Conservation (phyloP, 1,140 invertebrate genomes). For the Drosophila insularis region DNA sequence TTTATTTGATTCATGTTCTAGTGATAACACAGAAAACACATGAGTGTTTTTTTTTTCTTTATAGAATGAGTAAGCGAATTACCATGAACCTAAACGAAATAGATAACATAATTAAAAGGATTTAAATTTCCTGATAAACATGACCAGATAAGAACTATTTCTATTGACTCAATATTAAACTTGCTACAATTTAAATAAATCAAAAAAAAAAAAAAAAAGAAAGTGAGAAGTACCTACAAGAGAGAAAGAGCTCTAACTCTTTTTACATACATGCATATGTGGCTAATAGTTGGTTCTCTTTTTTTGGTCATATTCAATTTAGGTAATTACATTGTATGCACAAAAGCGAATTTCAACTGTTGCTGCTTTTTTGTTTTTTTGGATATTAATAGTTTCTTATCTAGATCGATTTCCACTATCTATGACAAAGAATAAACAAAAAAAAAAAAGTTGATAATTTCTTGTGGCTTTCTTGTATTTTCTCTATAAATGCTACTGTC, state of each 20-base stretch:
- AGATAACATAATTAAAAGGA: constrained; percentile 17
- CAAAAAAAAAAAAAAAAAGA: neutral
- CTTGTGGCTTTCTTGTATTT: neutral
- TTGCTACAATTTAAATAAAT: neutral
- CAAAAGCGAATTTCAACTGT: neutral
- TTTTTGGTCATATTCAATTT: too few species aligned
- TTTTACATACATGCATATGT: too few species aligned
- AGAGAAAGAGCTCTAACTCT: neutral
- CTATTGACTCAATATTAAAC: neutral
- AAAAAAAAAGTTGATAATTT: neutral
- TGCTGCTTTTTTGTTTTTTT: neutral
- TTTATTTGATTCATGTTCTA: neutral
- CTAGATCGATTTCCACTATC: constrained; percentile 2
- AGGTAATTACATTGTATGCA: neutral
- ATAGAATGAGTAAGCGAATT: neutral
- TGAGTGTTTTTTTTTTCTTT: neutral
- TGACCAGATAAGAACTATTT: neutral
- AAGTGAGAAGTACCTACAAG: neutral
- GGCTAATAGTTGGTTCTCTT: too few species aligned
- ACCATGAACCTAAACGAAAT: neutral
- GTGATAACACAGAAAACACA: neutral
- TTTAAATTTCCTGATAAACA: constrained; percentile 2
- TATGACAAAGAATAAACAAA: neutral
- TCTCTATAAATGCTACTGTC: constrained; percentile 14
- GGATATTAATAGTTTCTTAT: constrained; percentile 7